Base-by-base conservation (phyloP, 2,113 vertebrate genomes). In the Hippocampus comes region DNA sequence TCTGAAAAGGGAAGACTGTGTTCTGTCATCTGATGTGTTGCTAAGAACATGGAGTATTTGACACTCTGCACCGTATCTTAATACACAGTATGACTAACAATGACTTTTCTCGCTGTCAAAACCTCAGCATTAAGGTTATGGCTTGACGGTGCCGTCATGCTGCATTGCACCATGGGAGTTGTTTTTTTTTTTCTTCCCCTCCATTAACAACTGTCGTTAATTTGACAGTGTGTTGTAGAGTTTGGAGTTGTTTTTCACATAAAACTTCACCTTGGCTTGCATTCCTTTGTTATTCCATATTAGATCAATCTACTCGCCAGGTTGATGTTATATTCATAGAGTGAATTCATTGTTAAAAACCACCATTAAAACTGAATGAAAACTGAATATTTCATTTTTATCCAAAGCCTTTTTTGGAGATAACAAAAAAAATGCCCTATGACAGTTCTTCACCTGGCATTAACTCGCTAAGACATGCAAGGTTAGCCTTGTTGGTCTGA, bases 41-140 rank as follows among this genome's bases (percentile, higher is more conserved):
- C 41, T 46, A 42, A 57, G 60, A 66, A 9, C 63, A n/a, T 63
- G 14, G 21, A 18, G 64, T 63, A 63, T 71, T 51, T 41, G 61
- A 63, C 34, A 41, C 61, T 21, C 20, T 23, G 38, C 42, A 10
- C 27, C 17, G 23, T 4, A 61, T 34, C 56, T 4, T 59, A 25
- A 59, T 59, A 15, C 41, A 46, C 41, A 23, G n/a, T 25, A 2
- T 64, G 63, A 43, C 12, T 43, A 42, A 46, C 10, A 43, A n/a
- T 41, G 34, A 46, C 21, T 43, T 46, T 46, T 23, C 11, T 65
- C 4, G 41, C 41, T 15, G 38, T 46, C 63, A 65, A 23, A 65
- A 65, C 21, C 10, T 64, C 9, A 5, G 17, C 8, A 63, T 41
- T 11, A 42, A 63, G 18, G 18, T 63, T 20, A 9, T 41, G 21